phyloP scores from a whole-genome alignment of 2,797 vertebrate genomes.

The Emys orbicularis region DNA sequence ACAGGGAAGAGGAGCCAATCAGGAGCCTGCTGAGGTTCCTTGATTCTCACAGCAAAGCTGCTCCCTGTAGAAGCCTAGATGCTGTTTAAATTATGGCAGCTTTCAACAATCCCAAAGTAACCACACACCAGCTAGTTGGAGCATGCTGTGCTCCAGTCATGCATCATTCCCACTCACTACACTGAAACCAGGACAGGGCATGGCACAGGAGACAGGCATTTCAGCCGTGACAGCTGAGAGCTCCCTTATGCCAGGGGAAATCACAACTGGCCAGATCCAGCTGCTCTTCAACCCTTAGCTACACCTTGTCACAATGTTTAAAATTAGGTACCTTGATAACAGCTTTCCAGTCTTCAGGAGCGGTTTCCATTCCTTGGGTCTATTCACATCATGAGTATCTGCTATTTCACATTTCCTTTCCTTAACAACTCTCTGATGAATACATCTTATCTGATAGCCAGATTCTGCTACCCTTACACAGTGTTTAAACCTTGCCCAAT shows the following conservation, averaged over 20 bases:
- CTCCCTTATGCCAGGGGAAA: neutral
- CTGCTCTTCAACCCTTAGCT: neutral
- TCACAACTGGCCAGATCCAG: neutral
- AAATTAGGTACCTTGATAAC: neutral
- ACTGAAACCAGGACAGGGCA: rapidly evolving
- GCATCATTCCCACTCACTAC: neutral
- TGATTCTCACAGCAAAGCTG: neutral
- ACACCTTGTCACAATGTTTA: neutral
- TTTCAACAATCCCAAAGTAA: neutral
- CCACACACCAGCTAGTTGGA: neutral
- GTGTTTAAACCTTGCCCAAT: neutral
- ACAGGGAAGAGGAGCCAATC: neutral
- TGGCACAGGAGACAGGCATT: neutral
- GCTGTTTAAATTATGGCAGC: neutral
- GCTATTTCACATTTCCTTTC: neutral
- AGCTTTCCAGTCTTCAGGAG: neutral
- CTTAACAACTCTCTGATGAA: neutral
- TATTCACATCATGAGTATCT: neutral
- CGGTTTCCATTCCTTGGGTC: neutral
- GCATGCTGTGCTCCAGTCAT: rapidly evolving
- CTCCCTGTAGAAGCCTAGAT: neutral
- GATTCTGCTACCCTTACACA: neutral
- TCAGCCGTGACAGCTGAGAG: rapidly evolving
- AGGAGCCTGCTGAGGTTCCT: neutral
- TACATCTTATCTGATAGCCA: rapidly evolving